phyloP scores from a whole-genome alignment of 2,113 vertebrate species.

The Actenoides lindsayi region DNA sequence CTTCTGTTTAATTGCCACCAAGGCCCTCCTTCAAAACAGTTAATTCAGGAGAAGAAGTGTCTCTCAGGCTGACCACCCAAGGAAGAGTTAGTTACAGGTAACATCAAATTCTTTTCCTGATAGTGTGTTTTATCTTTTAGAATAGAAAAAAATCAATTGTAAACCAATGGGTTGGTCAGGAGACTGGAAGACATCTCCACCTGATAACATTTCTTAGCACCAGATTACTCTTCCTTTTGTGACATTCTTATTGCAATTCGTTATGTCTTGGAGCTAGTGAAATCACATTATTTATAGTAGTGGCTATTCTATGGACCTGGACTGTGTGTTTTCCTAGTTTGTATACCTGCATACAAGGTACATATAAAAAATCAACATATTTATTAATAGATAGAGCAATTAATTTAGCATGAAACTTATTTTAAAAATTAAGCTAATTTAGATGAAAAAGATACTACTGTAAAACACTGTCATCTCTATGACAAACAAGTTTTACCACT shows the following conservation, averaged over 20 bases:
- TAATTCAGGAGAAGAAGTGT: neutral
- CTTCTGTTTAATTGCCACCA: neutral
- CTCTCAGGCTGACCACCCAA: neutral
- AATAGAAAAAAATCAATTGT: neutral
- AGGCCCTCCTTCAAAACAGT: neutral
- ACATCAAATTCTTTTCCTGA: neutral
- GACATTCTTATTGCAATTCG: neutral
- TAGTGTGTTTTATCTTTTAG: neutral
- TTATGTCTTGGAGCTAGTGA: neutral
- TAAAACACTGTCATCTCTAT: neutral
- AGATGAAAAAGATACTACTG: neutral
- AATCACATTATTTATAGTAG: neutral
- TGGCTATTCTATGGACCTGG: neutral
- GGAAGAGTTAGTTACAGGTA: neutral
- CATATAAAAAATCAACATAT: neutral
- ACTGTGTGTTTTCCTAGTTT: neutral
- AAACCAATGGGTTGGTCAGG: neutral
- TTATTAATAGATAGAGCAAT: neutral
- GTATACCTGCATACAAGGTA: neutral
- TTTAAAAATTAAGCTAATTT: neutral
- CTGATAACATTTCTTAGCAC: neutral
- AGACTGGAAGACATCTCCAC: neutral
- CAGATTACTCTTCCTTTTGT: neutral
- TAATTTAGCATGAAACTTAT: neutral
- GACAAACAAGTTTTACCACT: neutral